These are phyloP conservation scores for Tetramorium parvispinum DNA, from an alignment of 1,140 invertebrate genomes.

Conservation along the genomic window DNA sequence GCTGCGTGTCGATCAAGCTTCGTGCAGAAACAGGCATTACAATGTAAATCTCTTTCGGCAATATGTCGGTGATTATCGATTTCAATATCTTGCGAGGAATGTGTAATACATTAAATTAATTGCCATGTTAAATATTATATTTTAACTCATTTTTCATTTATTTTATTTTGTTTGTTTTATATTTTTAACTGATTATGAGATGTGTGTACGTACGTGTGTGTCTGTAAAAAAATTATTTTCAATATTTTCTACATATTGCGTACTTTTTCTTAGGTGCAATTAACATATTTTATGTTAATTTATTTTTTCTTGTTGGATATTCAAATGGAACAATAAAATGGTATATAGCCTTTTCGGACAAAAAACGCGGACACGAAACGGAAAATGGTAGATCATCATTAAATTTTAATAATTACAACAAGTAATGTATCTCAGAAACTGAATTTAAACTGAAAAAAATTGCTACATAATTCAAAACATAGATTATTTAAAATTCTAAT, in stretches of 20 bases:
- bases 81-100: not conserved
- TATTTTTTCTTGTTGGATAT: not conserved
- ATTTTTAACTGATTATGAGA: not conserved
- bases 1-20: constrained; percentile 1
- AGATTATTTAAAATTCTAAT: not conserved
- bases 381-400: not conserved
- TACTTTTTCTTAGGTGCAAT: not conserved
- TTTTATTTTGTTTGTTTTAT: not conserved
- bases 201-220: not conserved
- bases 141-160: not conserved
- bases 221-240: not conserved
- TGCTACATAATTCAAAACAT: not conserved
- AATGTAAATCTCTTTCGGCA: not conserved
- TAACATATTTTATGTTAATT: not conserved
- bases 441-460: too few species aligned
- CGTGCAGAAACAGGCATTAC: not conserved
- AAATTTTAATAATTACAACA: not conserved
- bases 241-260: not conserved
- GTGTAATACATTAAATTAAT: not conserved
- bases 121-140: not conserved
- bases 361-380: not conserved
- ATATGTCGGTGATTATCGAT: not conserved
- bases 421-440: not conserved
- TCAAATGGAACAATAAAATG: not conserved
- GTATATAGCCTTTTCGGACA: not conserved